Evolutionary conservation across 2,888 invertebrate species (phyloP).

Genomic region (Tipula confusa): DNA sequence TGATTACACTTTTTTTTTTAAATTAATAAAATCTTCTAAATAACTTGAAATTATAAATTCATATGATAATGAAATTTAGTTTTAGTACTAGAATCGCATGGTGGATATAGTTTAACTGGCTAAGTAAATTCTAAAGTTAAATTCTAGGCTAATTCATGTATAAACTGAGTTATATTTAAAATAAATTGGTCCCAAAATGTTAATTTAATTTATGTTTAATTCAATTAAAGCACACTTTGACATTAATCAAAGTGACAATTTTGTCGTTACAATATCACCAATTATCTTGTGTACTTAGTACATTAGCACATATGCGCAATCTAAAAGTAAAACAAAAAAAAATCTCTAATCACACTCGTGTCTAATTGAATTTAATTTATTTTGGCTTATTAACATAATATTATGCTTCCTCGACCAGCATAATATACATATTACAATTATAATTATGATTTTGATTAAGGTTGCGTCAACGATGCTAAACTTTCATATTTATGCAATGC

Average conservation of each 20-base stretch:
- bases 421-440: neutral
- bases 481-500: neutral
- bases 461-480: neutral
- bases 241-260: neutral
- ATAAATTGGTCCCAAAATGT: too few relatives aligned
- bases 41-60: too few relatives aligned
- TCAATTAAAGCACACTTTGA: neutral
- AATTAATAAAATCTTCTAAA: too few relatives aligned
- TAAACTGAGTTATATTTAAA: too few relatives aligned
- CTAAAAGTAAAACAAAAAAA: neutral
- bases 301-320: neutral
- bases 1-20: too few relatives aligned
- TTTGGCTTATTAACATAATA: constrained; percentile 16
- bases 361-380: neutral
- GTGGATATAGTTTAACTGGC: too few relatives aligned
- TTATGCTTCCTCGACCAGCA: constrained; percentile 1
- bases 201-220: neutral
- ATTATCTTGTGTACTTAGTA: neutral
- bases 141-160: too few relatives aligned
- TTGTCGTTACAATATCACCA: neutral
- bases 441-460: neutral
- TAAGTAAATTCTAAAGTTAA: too few relatives aligned
- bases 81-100: too few relatives aligned
- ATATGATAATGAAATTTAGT: too few relatives aligned
- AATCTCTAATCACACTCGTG: neutral